Base-by-base conservation (phyloP, 2,888 invertebrate genomes). In the Drosophila peninsularis region DNA sequence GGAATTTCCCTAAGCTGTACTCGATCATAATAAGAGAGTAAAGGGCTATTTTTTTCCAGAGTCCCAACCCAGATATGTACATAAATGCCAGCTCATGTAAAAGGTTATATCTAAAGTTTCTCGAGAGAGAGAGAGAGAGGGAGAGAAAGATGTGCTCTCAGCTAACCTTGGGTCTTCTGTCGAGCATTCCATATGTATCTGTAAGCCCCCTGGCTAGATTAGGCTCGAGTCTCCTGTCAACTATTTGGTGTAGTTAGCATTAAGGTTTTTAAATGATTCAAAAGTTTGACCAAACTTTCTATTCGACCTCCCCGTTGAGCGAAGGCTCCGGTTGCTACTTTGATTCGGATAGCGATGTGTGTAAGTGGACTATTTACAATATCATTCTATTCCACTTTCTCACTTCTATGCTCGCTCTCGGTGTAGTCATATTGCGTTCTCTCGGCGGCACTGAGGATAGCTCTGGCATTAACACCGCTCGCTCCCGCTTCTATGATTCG, bases 401-500 rank as follows among this genome's bases (percentile, higher is more conserved):
- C 17, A 17, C n/a, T 9, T n/a, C 3, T 13, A 6, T 32, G 10
- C 30, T 30, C n/a, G 3, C 37, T 37, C 27, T 21, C 17, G 24
- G 9, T 14, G 10, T 21, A 50, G 50, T 2, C 14, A 24, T 0
- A 1, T 14, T 19, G 6, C 47, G 53, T 0, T 7, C n/a, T 11
- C 7, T 5, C 5, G 58, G 45, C 10, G 67, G 55, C 10, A 5
- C 9, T 24, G 37, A 36, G 1, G 14, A 7, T 1, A 21, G 0
- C 10, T 0, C n/a, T 7, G 63, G 64, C 4, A 1, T 39, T 0
- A 11, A 10, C 19, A 11, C 0, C 9, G 27, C 62, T 11, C 58
- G 50, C 17, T 44, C 5, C 5, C 44, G 41, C 1, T 53, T 34
- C n/a, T 49, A 62, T 9, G 74, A 75, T 30, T 17, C 61, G 19